These are phyloP conservation scores for Matsumurasca onukii DNA, from an alignment of 1,140 invertebrate species.

Conservation along the genomic window DNA sequence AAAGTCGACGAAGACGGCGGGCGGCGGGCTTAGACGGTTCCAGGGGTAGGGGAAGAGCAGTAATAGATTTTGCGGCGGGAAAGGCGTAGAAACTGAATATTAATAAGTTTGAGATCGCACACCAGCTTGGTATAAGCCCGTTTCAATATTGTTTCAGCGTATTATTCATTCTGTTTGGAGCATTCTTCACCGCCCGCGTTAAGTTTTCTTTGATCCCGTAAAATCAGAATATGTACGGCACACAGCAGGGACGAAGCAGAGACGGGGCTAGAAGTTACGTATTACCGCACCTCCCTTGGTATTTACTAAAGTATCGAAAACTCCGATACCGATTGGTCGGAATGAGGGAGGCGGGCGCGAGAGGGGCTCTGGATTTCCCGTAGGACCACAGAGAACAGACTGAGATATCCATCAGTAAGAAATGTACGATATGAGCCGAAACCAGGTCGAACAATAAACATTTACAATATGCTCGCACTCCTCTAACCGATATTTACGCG, in stretches of 20 bases:
- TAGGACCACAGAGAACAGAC: not conserved
- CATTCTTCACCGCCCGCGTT: conserved; percentile 21
- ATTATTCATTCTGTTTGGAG: conserved; percentile 27
- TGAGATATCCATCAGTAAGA: not conserved
- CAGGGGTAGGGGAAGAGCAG: not conserved
- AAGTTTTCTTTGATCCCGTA: conserved; percentile 24
- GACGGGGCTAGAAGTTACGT: not conserved
- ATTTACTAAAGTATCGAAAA: conserved; percentile 21
- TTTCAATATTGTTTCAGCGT: conserved; percentile 26
- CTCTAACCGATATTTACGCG: too few species aligned
- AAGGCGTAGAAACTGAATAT: conserved; percentile 26
- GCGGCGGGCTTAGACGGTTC: too few species aligned
- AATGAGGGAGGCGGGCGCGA: not conserved
- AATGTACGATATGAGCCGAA: too few species aligned
- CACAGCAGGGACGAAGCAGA: not conserved
- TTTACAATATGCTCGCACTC: too few species aligned
- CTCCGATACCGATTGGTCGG: not conserved
- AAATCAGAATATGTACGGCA: conserved; percentile 21
- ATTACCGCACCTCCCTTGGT: not conserved
- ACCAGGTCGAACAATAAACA: too few species aligned
- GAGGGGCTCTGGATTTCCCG: not conserved
- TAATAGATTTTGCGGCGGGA: conserved; percentile 24
- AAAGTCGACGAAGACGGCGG: too few species aligned
- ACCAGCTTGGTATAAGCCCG: conserved; percentile 14
- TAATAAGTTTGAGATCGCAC: conserved; percentile 26